Conservation (phyloP, 2,113 vertebrate genomes). For the Lethenteron reissneri region DNA sequence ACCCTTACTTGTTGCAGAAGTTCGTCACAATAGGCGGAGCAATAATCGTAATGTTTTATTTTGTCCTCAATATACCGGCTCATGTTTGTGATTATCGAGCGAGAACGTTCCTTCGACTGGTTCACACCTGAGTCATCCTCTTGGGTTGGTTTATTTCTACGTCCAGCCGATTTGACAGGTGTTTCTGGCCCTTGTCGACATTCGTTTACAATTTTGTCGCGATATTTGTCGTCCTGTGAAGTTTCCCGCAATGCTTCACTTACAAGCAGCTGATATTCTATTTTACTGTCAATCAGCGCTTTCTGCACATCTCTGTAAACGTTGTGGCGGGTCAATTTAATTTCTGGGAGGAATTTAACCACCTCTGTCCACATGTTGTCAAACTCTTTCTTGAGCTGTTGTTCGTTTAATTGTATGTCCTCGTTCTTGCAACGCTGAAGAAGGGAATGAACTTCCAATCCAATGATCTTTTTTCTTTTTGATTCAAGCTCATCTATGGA, state of each 20-base stretch:
- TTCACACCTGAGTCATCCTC: neutral
- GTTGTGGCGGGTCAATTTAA: neutral
- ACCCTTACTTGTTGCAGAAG: slow-evolving; percentile 3
- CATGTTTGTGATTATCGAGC: neutral
- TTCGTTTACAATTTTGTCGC: neutral
- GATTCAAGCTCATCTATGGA: neutral
- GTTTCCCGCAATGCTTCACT: neutral
- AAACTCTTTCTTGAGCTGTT: slow-evolving; percentile 4
- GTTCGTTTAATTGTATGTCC: neutral
- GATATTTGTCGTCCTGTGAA: neutral
- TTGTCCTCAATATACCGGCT: neutral
- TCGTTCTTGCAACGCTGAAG: slow-evolving; percentile 7
- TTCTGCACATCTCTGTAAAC: neutral
- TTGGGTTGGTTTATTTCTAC: neutral
- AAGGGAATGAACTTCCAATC: slow-evolving; percentile 8
- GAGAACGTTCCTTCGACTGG: neutral
- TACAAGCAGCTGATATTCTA: neutral
- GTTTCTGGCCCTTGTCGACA: neutral
- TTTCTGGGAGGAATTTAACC: neutral
- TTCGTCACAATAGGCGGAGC: slow-evolving; percentile 7
- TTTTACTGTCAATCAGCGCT: neutral
- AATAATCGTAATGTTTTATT: slow-evolving; percentile 1
- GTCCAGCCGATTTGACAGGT: no score
- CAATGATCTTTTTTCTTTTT: slow-evolving; percentile 7
- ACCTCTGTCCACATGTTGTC: slow-evolving; percentile 8